These are phyloP conservation scores for Myotis lucifugus DNA, from an alignment of 2,113 vertebrate genomes.

Conservation along the genomic window DNA sequence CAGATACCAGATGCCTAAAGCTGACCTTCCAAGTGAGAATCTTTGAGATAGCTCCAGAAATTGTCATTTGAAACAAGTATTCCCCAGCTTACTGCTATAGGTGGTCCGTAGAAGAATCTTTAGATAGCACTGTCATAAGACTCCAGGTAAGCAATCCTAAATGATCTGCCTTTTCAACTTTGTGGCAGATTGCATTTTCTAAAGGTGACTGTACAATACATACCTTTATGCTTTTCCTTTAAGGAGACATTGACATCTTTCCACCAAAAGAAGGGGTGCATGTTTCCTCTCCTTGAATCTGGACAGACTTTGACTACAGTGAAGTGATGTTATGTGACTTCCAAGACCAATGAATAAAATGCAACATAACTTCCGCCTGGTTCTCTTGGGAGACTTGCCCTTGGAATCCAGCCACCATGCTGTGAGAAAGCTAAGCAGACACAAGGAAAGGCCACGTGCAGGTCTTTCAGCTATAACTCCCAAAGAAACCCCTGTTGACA, in stretches of 20 bases:
- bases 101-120: neutral
- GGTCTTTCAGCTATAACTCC: neutral
- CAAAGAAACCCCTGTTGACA: neutral
- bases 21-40: neutral
- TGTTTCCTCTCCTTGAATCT: neutral
- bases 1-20: neutral
- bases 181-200: neutral
- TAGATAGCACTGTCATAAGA: neutral
- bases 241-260: neutral
- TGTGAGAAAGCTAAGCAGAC: neutral
- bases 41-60: neutral
- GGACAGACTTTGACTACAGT: neutral
- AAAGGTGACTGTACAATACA: neutral
- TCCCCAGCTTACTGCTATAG: neutral
- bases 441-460: neutral
- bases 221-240: neutral
- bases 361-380: neutral
- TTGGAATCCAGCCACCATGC: neutral
- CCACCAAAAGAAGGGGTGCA: neutral
- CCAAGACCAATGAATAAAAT: conserved; percentile 30
- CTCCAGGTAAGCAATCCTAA: neutral
- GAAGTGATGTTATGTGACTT: conserved; percentile 12
- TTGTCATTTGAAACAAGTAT: neutral
- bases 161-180: neutral
- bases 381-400: neutral